These are phyloP conservation scores for Copidosoma floridanum DNA, from an alignment of 1,140 invertebrate genomes.

Conservation along the genomic window DNA sequence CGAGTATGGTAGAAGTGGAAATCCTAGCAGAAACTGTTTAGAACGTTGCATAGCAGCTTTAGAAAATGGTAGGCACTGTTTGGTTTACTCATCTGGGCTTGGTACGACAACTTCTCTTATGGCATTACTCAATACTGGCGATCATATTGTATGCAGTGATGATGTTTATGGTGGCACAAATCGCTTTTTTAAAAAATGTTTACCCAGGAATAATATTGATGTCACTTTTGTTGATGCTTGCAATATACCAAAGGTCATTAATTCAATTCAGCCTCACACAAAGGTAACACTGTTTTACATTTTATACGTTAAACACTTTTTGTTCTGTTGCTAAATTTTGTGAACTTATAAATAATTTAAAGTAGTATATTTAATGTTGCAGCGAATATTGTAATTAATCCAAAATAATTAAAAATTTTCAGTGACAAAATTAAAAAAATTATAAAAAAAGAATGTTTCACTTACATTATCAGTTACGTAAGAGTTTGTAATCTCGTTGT, in stretches of 20 bases:
- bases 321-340: too few relatives aligned
- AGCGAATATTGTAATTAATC: too few relatives aligned
- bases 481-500: too few relatives aligned
- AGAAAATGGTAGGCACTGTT: constrained; percentile 85
- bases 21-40: constrained; percentile 87
- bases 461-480: too few relatives aligned
- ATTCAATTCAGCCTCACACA: constrained; percentile 77
- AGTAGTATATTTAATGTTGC: too few relatives aligned
- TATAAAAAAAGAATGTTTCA: too few relatives aligned
- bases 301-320: background rate
- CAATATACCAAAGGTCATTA: constrained; percentile 65
- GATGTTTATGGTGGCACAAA: constrained; percentile 96
- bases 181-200: constrained; percentile 64
- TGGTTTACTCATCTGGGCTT: constrained; percentile 87
- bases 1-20: constrained; percentile 92
- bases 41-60: constrained; percentile 88
- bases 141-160: constrained; percentile 89
- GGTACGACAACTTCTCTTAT: constrained; percentile 78
- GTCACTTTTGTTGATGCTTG: constrained; percentile 82
- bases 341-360: too few relatives aligned
- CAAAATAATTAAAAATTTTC: too few relatives aligned
- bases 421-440: too few relatives aligned
- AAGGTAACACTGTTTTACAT: constrained; percentile 62
- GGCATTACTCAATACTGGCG: constrained; percentile 76
- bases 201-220: constrained; percentile 68